Base-by-base conservation (phyloP, 2,888 invertebrate genomes). In the Agriopis marginaria region DNA sequence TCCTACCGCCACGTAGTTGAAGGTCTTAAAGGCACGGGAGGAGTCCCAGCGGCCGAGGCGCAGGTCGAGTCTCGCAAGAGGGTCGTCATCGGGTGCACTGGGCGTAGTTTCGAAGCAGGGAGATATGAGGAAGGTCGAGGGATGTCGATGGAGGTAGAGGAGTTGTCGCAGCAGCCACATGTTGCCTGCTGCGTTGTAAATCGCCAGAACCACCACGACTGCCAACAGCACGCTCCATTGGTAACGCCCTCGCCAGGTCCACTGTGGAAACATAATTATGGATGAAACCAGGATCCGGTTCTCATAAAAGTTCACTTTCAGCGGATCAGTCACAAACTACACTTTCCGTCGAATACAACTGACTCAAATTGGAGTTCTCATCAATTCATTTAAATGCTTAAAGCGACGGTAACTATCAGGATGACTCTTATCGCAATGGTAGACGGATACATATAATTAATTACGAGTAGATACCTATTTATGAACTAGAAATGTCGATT, bases 41-140 rank as follows among this genome's bases (percentile, higher is more conserved):
- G 95, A 95, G 77, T 98, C 98, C 97, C 97, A 97, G 75, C 97
- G 94, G 0, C 97, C 97, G 23, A 96, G 92, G 61, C 95, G 94
- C 14, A 97, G 86, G 82, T 97, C 96, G 23, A 97, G 85, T 66
- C 94, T 92, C 10, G 95, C 89, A 64, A 96, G 93, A 0, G 95
- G 92, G 63, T 92, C 91, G 67, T 92, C 90, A 63, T 92, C 94
- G n/a, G 85, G 60, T 0, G 50, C 83, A 44, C 78, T 88, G 68
- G 84, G 75, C 10, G 81, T 84, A 6, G 90, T 85, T 64, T 92
- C 91, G 51, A 82, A 75, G 77, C 90, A 93, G 32, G 86, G 91
- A 17, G 55, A 14, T 4, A 10, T 42, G 78, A 3, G 84, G 79
- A 2, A 86, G 81, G 80, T 9, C 0, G 44, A 76, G 32, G 77